A percentile compares a stretch with the other conserved stretches of the same genome.
Evolutionary conservation across 2,888 invertebrate genomes (phyloP).

Genomic region (Argyra leucocephala): DNA sequence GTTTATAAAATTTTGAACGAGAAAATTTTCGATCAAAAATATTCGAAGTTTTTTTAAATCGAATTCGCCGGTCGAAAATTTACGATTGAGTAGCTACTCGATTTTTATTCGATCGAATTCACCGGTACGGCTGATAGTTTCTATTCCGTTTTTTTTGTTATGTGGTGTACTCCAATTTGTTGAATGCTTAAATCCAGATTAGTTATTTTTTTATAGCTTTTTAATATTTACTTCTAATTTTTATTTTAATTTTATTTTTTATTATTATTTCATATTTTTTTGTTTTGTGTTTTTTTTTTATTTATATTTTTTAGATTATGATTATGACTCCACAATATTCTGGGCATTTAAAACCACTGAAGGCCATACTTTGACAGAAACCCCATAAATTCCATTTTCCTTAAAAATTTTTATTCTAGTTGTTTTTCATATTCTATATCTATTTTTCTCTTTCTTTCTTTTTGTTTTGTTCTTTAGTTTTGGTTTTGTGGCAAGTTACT

Average conservation of each 20-base stretch:
- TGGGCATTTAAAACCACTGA: neutral
- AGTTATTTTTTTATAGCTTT: neutral
- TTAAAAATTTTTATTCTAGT: neutral
- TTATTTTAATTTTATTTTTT: neutral
- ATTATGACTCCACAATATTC: neutral
- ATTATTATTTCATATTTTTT: neutral
- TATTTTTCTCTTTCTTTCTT: neutral
- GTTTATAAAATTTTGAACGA: too few relatives aligned
- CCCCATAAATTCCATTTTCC: neutral
- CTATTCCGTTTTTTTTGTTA: too few relatives aligned
- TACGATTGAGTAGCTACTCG: too few relatives aligned
- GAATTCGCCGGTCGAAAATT: too few relatives aligned
- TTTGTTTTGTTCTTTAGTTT: neutral
- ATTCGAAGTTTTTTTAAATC: too few relatives aligned
- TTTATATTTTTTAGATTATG: neutral
- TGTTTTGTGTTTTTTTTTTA: neutral
- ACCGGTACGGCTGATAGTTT: too few relatives aligned
- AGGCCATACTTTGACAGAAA: neutral
- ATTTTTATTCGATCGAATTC: too few relatives aligned
- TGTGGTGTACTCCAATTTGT: neutral
- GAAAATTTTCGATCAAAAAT: too few relatives aligned
- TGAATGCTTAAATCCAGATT: neutral
- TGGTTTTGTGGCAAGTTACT: neutral
- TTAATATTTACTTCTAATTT: constrained; percentile 3
- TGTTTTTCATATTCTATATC: too few relatives aligned